phyloP scores from a whole-genome alignment of 2,888 invertebrate genomes.

The Amiota mariae region DNA sequence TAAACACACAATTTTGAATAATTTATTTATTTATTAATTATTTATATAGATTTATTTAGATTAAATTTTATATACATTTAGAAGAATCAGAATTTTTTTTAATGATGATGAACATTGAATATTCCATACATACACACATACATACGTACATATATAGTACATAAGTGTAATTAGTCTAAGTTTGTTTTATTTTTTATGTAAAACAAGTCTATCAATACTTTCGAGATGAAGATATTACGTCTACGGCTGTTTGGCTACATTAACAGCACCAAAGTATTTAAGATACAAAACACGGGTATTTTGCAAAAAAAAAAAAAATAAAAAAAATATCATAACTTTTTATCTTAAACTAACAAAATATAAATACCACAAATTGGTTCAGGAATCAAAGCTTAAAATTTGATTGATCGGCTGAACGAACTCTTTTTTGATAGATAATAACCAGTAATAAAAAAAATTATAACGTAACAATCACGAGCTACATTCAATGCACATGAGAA shows the following conservation, averaged over 20 bases:
- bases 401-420: conserved; percentile 9
- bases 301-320: no score
- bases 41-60: conserved; percentile 4
- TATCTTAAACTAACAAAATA: conserved; percentile 11
- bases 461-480: conserved; percentile 7
- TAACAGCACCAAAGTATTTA: conserved; percentile 34
- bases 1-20: background rate
- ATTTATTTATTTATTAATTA: background rate
- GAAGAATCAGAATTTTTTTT: conserved; percentile 52
- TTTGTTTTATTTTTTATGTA: conserved; percentile 1
- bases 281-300: conserved; percentile 5
- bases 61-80: conserved; percentile 6
- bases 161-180: conserved; percentile 42
- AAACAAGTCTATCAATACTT: conserved; percentile 47
- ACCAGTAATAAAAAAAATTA: background rate
- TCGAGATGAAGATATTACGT: conserved; percentile 39
- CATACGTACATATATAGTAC: background rate
- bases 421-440: background rate
- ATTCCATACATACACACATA: no score
- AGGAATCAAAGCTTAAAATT: background rate
- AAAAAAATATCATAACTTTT: background rate
- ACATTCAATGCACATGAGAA: conserved; percentile 13
- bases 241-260: conserved; percentile 4
- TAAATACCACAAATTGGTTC: conserved; percentile 19
- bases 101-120: conserved; percentile 41